A percentile compares a stretch with the other conserved stretches of the same genome.
Conservation (phyloP, 2,888 invertebrate species). For the Drosophila mimica region DNA sequence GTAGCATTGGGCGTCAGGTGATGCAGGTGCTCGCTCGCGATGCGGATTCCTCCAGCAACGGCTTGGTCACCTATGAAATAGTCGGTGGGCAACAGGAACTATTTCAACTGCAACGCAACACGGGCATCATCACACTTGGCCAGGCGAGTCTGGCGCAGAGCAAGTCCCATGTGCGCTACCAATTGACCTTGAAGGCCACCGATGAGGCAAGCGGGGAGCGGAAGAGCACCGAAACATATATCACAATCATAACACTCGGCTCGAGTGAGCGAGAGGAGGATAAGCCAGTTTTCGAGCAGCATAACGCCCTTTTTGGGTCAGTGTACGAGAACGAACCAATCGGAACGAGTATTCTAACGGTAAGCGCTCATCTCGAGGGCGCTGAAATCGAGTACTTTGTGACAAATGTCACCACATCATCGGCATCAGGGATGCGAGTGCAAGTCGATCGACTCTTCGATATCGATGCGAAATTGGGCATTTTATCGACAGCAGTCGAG, state of each 20-base stretch:
- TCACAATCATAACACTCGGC: conserved; percentile 91
- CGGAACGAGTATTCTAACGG: conserved; percentile 93
- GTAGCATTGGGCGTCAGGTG: conserved; percentile 88
- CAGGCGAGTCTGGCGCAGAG: conserved; percentile 85
- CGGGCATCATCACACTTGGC: conserved; percentile 90
- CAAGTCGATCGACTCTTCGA: conserved; percentile 96
- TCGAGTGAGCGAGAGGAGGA: conserved; percentile 82
- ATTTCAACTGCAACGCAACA: conserved; percentile 92
- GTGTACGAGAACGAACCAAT: conserved; percentile 95
- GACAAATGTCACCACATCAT: conserved; percentile 90
- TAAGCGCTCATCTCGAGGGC: conserved; percentile 89
- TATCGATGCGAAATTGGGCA: conserved; percentile 94
- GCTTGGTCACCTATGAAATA: conserved; percentile 95
- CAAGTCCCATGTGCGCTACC: conserved; percentile 90
- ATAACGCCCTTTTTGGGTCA: conserved; percentile 89
- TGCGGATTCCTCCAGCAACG: conserved; percentile 95
- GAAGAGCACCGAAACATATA: conserved; percentile 93
- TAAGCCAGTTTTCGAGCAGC: conserved; percentile 87
- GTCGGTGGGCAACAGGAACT: conserved; percentile 91
- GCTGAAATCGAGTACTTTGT: conserved; percentile 95
- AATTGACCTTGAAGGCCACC: conserved; percentile 93
- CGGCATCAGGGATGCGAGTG: conserved; percentile 70
- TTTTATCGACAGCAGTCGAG: conserved; percentile 93
- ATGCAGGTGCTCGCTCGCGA: conserved; percentile 94
- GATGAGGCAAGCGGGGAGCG: conserved; percentile 96